phyloP scores from a whole-genome alignment of 2,113 vertebrate species.

The Thermophis baileyi region DNA sequence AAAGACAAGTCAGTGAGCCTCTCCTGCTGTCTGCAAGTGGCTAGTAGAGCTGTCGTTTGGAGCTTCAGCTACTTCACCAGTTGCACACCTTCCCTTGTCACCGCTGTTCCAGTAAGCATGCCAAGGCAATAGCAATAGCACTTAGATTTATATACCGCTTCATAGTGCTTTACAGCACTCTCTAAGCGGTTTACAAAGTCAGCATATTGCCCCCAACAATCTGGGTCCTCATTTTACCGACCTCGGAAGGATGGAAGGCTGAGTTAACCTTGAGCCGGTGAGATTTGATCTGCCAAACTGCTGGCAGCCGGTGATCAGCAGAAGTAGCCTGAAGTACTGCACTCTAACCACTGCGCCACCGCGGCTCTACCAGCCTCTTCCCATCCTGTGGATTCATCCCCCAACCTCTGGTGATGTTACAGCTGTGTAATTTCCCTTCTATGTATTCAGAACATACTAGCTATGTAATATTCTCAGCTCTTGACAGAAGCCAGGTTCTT shows the following conservation, averaged over 20 bases:
- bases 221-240: too few species aligned
- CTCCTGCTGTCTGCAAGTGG: neutral
- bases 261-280: too few species aligned
- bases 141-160: too few species aligned
- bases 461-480: neutral
- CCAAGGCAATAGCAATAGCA: too few species aligned
- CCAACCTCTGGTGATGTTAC: neutral
- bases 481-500: neutral
- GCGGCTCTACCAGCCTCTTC: neutral
- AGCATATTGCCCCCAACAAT: too few species aligned
- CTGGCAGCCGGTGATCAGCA: too few species aligned
- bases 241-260: too few species aligned
- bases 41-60: neutral
- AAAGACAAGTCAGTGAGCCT: neutral
- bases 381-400: neutral
- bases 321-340: too few species aligned
- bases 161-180: too few species aligned
- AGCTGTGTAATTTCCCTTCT: neutral
- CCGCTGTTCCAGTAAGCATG: neutral
- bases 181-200: too few species aligned
- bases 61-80: neutral
- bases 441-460: neutral
- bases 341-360: too few species aligned
- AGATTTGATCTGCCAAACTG: too few species aligned
- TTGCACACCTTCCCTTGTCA: neutral